phyloP scores from a whole-genome alignment of 35 echinoderm and acorn worm species.

The Chiridota heheva region DNA sequence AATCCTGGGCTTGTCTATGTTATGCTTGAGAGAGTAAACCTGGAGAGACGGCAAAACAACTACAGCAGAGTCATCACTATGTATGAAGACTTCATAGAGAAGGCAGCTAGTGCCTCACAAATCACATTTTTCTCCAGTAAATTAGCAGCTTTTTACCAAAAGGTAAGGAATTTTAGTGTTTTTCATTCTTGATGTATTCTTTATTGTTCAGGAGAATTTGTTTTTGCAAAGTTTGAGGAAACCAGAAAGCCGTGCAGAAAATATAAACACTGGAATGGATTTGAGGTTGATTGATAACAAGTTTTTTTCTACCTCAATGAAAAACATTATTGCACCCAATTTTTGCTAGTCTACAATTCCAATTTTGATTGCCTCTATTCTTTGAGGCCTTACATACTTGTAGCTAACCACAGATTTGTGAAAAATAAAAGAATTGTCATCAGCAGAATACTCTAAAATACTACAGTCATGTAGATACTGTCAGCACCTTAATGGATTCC shows the following conservation, averaged over 20 bases:
- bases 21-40: conserved; percentile 69
- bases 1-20: conserved; percentile 58
- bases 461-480: too few species aligned
- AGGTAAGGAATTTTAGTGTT: conserved; percentile 60
- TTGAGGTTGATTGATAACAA: not conserved
- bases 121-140: conserved; percentile 69
- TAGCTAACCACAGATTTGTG: too few species aligned
- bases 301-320: too few species aligned
- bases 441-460: too few species aligned
- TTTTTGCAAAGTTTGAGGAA: not conserved
- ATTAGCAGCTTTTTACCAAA: conserved; percentile 68
- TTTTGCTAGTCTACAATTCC: not conserved
- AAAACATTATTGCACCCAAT: not conserved
- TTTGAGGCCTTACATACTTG: too few species aligned
- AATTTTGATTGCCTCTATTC: too few species aligned
- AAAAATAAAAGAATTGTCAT: too few species aligned
- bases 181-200: not conserved
- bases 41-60: conserved; percentile 71
- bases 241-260: not conserved
- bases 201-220: too few species aligned
- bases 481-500: too few species aligned
- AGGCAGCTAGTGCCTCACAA: conserved; percentile 31
- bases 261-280: not conserved
- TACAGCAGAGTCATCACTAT: conserved; percentile 53
- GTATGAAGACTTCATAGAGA: conserved; percentile 47